Evolutionary conservation across 2,797 vertebrate species (phyloP), one percentile per base, ranked within the genome.

Genomic region (Leptodactylus fallax): DNA sequence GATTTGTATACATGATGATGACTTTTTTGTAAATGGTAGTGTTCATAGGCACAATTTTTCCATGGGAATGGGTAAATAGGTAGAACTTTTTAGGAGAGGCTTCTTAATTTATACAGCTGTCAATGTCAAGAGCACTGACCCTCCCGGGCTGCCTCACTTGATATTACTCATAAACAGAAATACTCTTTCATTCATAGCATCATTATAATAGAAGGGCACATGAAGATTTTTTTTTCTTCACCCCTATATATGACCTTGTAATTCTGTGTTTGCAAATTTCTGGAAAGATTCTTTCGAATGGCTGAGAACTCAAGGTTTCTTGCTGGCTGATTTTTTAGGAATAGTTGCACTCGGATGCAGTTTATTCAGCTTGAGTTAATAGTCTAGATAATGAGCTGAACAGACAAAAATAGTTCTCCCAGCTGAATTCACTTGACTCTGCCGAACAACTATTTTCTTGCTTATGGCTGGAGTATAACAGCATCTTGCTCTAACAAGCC

Each of bases 331-430:
- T 58, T 74, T 84, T 71, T 17, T 76, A 49, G 55, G 67, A 74
- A 84, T n/a, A 72, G 67, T 58, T 72, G 55, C 69, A 58, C 51
- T 72, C 25, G n/a, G 63, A 74, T 77, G 58, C 56, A 85, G 67
- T 85, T 77, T 85, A 85, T 85, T 85, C 83, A 27, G 71, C 23
- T 17, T 67, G 61, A 79, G 76, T 79, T 85, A 85, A 79, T 85
- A 85, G 84, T 78, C 72, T 79, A 65, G 60, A 85, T 76, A 85
- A 85, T 85, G 84, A 85, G 84, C 76, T 85, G 84, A 85, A 79
- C 61, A 79, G 72, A 85, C 84, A 85, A 65, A 85, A 85, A 77
- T 85, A 65, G 72, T 63, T 79, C 36, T 79, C 84, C 84, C 60
- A 21, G 27, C 79, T 79, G 84, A 63, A 19, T 85, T 85, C 47